Base-by-base conservation (phyloP, 2,888 invertebrate genomes). In the Elysia crispata region DNA sequence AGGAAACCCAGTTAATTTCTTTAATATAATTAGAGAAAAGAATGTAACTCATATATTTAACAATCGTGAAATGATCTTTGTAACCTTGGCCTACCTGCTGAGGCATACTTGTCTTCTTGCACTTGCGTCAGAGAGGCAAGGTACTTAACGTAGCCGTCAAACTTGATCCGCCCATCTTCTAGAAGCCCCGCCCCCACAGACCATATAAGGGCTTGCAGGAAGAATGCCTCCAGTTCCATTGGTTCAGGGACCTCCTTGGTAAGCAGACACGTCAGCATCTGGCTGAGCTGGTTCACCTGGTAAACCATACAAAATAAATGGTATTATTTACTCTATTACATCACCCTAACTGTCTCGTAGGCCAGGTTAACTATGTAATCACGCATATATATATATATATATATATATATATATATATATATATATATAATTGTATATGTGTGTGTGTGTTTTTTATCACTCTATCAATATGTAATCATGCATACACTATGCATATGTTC, bases 141-240 rank as follows among this genome's bases (percentile, higher is more conserved):
- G 94, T n/a, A 94, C 93, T 97, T 97, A 85, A 97, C 93, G 89
- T 95, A 96, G 25, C 94, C 94, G 91, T 98, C 97, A 90, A 97
- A 97, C 81, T 95, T 94, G 1, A 93, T 89, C 8, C 95, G 94
- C 11, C 95, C 95, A 67, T 95, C 94, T 81, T 94, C 95, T 0
- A 96, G 91, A 6, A 97, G 93, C 0, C 95, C 92, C 0, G 96
- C 97, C 0, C 98, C 98, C 11, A 98, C 91, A 0, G 97, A 97
- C 92, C 95, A 96, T 92, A 96, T 97, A 86, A 97, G 93, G 0
- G 96, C 94, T 93, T 96, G 94, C 13, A 95, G 90, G 91, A 96
- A 97, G 76, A 94, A 94, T 77, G 95, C 95, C 89, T 96, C 95
- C 18, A 96, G 92, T 15, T 95, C 93, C 31, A 89, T 90, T 30